Evolutionary conservation across 2,113 vertebrate genomes (phyloP).

Genomic region (Periophthalmodon schlosseri): DNA sequence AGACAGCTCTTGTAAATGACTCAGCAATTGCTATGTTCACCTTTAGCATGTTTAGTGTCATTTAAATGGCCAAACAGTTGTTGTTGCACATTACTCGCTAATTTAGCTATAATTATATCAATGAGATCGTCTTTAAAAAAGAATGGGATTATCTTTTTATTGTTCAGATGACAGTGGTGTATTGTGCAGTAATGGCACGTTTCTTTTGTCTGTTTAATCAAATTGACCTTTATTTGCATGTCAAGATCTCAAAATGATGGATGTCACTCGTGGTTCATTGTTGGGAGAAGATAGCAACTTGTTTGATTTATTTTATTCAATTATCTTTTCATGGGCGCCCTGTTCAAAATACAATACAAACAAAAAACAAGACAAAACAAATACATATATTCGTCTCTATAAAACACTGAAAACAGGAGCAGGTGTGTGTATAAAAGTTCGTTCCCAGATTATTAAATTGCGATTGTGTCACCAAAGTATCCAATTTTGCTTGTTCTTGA

Average conservation of each 20-base stretch:
- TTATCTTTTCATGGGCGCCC: too few relatives aligned
- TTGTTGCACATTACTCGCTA: conserved; percentile 54
- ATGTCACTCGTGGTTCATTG: conserved; percentile 26
- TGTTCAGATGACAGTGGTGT: conserved; percentile 50
- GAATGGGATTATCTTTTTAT: conserved; percentile 63
- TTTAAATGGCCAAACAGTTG: conserved; percentile 50
- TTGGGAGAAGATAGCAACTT: conserved; percentile 58
- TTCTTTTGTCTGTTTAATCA: conserved; percentile 21
- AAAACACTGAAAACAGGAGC: too few relatives aligned
- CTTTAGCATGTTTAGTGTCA: conserved; percentile 36
- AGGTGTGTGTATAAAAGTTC: too few relatives aligned
- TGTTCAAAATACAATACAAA: too few relatives aligned
- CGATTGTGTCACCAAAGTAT: too few relatives aligned
- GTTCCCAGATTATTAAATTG: too few relatives aligned
- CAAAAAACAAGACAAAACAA: too few relatives aligned
- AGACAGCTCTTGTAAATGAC: conserved; percentile 55
- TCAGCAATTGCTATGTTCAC: conserved; percentile 56
- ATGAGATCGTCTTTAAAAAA: conserved; percentile 66
- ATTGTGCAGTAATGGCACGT: conserved; percentile 29
- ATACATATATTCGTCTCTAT: too few relatives aligned
- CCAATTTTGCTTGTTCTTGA: too few relatives aligned
- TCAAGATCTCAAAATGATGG: conserved; percentile 20
- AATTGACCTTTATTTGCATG: conserved; percentile 1
- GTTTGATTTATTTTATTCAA: conserved; percentile 69
- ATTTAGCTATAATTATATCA: conserved; percentile 64